Conservation (phyloP, 92 coral and sea anemone genomes). For the Epizoanthus fatuus region DNA sequence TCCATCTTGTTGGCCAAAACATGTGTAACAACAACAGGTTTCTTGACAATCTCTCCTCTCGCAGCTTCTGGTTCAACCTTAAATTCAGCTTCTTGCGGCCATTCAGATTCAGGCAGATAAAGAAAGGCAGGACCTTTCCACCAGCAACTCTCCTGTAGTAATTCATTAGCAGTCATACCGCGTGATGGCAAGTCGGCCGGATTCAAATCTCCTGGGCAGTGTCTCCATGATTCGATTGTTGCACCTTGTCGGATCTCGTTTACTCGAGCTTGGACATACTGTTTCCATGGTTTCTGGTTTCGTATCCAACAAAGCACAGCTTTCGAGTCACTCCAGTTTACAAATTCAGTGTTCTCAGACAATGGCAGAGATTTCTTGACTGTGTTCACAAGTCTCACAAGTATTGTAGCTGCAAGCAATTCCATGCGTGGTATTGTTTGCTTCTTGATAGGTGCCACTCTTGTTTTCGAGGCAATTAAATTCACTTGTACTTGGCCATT, state of each 20-base stretch:
- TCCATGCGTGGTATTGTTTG: conserved; percentile 79
- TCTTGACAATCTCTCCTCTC: too few relatives aligned
- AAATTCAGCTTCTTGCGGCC: too few relatives aligned
- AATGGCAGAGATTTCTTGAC: conserved; percentile 11
- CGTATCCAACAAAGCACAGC: conserved; percentile 66
- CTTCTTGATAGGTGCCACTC: conserved; percentile 58
- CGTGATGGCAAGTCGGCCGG: conserved; percentile 63
- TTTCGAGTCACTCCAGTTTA: conserved; percentile 57
- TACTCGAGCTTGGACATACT: conserved; percentile 63
- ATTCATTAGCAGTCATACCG: conserved; percentile 45
- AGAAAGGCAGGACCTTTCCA: conserved; percentile 45
- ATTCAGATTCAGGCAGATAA: too few relatives aligned
- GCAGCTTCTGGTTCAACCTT: not conserved
- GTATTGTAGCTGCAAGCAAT: conserved; percentile 69
- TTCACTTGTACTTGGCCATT: conserved; percentile 44
- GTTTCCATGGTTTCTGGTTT: conserved; percentile 66
- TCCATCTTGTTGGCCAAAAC: conserved; percentile 21
- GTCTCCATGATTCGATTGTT: conserved; percentile 50
- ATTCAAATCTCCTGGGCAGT: conserved; percentile 56
- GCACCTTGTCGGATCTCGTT: conserved; percentile 58
- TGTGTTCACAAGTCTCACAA: conserved; percentile 58
- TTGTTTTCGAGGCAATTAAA: conserved; percentile 51
- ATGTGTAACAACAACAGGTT: too few relatives aligned
- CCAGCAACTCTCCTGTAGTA: conserved; percentile 36
- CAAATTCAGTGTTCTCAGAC: not conserved